phyloP scores from a whole-genome alignment of 2,113 vertebrate genomes.

The Oryzias woworae region DNA sequence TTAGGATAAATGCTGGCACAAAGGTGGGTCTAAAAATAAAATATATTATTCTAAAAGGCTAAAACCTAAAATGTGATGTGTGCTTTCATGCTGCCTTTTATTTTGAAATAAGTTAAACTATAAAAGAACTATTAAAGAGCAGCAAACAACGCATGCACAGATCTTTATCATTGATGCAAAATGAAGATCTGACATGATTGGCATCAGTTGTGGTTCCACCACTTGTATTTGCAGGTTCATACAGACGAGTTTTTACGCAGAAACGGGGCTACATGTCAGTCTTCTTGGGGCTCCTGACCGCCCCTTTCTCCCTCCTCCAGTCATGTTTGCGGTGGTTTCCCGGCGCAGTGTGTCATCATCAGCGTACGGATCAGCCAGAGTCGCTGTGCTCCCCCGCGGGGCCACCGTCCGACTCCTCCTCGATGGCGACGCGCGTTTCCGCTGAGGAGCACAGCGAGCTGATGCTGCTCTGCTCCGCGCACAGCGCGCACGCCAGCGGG shows the following conservation, averaged over 20 bases:
- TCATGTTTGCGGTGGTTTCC: background rate
- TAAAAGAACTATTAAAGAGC: background rate
- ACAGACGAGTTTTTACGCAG: background rate
- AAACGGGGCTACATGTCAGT: background rate
- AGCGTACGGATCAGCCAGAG: slow-evolving; percentile 72
- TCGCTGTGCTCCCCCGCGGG: slow-evolving; percentile 75
- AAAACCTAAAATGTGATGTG: too few relatives aligned
- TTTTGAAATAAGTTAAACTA: background rate
- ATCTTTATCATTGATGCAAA: background rate
- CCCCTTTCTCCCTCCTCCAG: slow-evolving; percentile 1
- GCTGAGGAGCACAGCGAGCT: slow-evolving; percentile 90
- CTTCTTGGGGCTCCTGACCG: background rate
- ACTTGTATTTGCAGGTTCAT: background rate
- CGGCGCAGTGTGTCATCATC: background rate
- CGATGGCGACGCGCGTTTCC: slow-evolving; percentile 86
- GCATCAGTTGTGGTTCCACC: background rate
- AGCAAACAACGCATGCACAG: background rate
- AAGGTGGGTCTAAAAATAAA: too few relatives aligned
- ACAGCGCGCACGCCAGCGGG: slow-evolving; percentile 86
- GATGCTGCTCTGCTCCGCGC: slow-evolving; percentile 90
- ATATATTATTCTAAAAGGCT: too few relatives aligned
- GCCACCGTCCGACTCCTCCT: slow-evolving; percentile 86
- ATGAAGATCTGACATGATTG: background rate
- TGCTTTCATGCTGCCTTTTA: too few relatives aligned
- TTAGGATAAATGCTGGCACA: too few relatives aligned